Evolutionary conservation across 2,888 invertebrate genomes (phyloP).

Genomic region (Lamproptera curius): DNA sequence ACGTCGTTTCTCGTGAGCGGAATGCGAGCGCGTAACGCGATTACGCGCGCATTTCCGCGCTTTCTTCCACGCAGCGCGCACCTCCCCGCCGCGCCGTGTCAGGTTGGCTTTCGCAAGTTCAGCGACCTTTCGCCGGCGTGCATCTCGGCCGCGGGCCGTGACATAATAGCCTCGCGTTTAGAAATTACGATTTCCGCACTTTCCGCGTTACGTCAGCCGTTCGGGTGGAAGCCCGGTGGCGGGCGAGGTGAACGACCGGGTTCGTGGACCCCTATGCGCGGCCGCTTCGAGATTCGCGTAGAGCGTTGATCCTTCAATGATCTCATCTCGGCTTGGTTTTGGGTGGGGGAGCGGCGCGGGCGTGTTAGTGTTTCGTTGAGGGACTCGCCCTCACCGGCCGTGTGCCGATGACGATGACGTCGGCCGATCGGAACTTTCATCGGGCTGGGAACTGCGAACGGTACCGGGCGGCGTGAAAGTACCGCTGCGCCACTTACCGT

Average conservation of each 20-base stretch:
- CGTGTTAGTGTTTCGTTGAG: constrained; percentile 17
- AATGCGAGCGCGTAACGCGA: constrained; percentile 28
- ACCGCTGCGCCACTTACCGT: constrained; percentile 53
- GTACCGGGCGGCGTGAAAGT: constrained; percentile 59
- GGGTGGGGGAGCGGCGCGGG: constrained; percentile 30
- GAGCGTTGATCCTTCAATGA: constrained; percentile 74
- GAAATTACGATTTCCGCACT: constrained; percentile 71
- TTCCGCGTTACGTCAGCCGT: constrained; percentile 70
- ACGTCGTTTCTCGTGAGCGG: no score
- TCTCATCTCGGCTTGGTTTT: constrained; percentile 55
- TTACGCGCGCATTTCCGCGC: constrained; percentile 43
- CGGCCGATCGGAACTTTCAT: constrained; percentile 49
- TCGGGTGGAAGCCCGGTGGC: constrained; percentile 47
- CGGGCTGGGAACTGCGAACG: constrained; percentile 51
- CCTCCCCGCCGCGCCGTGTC: constrained; percentile 49
- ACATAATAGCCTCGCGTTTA: constrained; percentile 60
- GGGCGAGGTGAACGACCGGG: constrained; percentile 62
- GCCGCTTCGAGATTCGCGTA: constrained; percentile 57
- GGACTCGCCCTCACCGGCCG: constrained; percentile 2
- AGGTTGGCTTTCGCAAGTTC: constrained; percentile 64
- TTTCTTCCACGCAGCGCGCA: no score
- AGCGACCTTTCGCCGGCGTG: constrained; percentile 57
- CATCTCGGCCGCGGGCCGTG: constrained; percentile 57
- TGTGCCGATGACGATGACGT: constrained; percentile 8
- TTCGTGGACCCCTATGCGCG: constrained; percentile 45